A percentile compares a stretch with the other conserved stretches of the same genome.
Evolutionary conservation across 2,888 invertebrate genomes (phyloP).

Genomic region (Rotaria socialis): DNA sequence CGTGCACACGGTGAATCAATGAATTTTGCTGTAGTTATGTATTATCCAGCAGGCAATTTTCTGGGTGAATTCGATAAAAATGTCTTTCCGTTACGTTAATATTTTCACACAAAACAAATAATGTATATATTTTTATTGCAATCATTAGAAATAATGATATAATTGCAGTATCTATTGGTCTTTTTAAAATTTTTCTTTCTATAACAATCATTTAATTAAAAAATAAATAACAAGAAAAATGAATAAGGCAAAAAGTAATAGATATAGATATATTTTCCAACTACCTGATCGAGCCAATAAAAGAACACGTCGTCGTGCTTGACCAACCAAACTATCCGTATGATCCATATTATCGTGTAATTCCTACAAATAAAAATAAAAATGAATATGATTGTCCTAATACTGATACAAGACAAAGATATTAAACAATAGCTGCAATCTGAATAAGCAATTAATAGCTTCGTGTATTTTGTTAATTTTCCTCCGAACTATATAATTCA

Average conservation of each 20-base stretch:
- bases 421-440: too few species aligned
- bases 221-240: constrained; percentile 28
- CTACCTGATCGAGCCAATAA: neutral
- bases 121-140: neutral
- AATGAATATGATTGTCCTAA: too few species aligned
- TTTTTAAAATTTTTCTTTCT: neutral
- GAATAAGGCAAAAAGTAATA: neutral
- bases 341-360: neutral
- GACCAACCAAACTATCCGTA: neutral
- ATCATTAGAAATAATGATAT: neutral
- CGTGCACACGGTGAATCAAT: neutral
- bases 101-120: neutral
- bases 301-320: constrained; percentile 3
- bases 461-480: too few species aligned
- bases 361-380: neutral
- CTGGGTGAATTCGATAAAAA: neutral
- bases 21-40: neutral
- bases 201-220: neutral
- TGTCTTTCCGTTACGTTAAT: neutral
- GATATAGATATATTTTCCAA: constrained; percentile 14
- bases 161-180: neutral
- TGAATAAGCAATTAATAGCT: too few species aligned
- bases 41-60: neutral
- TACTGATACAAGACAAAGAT: too few species aligned
- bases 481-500: too few species aligned